phyloP scores from a whole-genome alignment of 2,888 invertebrate species.

The Thelaira solivaga region DNA sequence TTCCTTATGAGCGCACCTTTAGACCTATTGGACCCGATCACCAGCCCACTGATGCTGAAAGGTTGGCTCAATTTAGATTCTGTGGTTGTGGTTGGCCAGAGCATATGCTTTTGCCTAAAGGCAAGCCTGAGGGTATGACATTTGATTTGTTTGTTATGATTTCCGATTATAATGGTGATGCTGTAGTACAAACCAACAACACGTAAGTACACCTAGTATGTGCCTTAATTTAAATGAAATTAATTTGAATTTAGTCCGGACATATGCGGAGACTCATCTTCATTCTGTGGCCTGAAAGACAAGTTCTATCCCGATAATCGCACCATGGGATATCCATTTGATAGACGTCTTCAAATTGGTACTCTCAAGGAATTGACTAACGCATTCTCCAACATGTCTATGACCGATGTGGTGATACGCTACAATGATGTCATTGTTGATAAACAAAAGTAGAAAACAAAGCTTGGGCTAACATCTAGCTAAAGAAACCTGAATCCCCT shows the following conservation, averaged over 20 bases:
- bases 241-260: constrained; percentile 18
- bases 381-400: constrained; percentile 83
- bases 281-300: constrained; percentile 84
- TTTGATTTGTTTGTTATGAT: constrained; percentile 88
- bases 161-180: constrained; percentile 83
- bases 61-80: constrained; percentile 83
- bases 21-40: constrained; percentile 81
- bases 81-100: constrained; percentile 94
- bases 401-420: constrained; percentile 81
- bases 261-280: constrained; percentile 81
- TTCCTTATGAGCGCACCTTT: constrained; percentile 90
- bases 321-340: constrained; percentile 82
- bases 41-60: constrained; percentile 77
- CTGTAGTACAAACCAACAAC: constrained; percentile 65
- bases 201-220: constrained; percentile 41
- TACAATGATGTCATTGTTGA: constrained; percentile 73
- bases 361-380: constrained; percentile 82
- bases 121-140: constrained; percentile 81
- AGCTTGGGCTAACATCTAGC: too few relatives aligned
- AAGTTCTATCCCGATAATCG: constrained; percentile 82
- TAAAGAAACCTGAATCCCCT: too few relatives aligned
- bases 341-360: constrained; percentile 72
- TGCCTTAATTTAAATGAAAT: neutral
- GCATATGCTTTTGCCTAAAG: constrained; percentile 87
- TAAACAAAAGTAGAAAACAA: constrained; percentile 21